Evolutionary conservation across 1,140 invertebrate genomes (phyloP).

Genomic region (Piezodorus guildinii): DNA sequence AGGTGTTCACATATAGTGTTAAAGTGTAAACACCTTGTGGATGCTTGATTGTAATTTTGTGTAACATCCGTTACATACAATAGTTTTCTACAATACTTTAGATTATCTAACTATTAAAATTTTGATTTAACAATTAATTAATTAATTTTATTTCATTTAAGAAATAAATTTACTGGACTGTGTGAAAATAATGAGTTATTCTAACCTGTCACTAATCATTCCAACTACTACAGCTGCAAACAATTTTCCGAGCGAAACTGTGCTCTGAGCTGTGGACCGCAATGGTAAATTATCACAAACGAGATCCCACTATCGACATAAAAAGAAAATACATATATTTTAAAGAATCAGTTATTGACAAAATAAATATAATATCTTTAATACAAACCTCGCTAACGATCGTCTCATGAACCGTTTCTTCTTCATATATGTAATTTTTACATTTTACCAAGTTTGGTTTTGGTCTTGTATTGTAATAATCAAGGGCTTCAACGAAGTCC

Average conservation of each 20-base stretch:
- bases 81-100: too few relatives aligned
- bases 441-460: constrained; percentile 32
- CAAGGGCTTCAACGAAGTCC: constrained; percentile 34
- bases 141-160: too few relatives aligned
- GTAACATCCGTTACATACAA: too few relatives aligned
- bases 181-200: too few relatives aligned
- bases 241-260: constrained; percentile 43
- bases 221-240: constrained; percentile 42
- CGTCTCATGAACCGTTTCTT: constrained; percentile 32
- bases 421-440: constrained; percentile 31
- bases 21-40: too few relatives aligned
- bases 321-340: not conserved
- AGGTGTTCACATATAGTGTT: too few relatives aligned
- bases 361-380: not conserved
- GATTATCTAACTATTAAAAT: too few relatives aligned
- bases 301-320: constrained; percentile 38
- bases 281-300: constrained; percentile 39
- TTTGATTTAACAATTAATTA: too few relatives aligned
- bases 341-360: not conserved
- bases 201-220: constrained; percentile 38
- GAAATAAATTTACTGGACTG: too few relatives aligned
- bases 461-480: constrained; percentile 30
- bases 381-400: constrained; percentile 36
- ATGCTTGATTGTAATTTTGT: too few relatives aligned
- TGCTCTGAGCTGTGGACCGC: constrained; percentile 39